Percentiles rank a stretch among this genome's conserved stretches.
Conservation (phyloP, 2,113 vertebrate genomes). For the Lathamus discolor region DNA sequence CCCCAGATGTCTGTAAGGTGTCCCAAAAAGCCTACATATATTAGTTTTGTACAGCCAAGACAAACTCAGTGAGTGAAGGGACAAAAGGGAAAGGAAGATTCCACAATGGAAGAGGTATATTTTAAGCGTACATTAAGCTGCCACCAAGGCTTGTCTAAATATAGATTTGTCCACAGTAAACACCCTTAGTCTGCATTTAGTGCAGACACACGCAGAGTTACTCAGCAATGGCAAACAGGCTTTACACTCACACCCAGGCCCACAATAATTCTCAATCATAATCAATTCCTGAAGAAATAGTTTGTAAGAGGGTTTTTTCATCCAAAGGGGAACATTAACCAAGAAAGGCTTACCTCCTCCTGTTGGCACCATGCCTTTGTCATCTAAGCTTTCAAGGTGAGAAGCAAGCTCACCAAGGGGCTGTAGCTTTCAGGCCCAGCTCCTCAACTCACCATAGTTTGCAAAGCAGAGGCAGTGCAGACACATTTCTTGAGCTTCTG, state of each 20-base stretch:
- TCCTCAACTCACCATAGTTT: background rate
- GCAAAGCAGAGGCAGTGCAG: background rate
- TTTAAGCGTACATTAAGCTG: slow-evolving; percentile 36
- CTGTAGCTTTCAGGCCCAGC: background rate
- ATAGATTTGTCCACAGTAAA: slow-evolving; percentile 41
- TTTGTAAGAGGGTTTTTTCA: background rate
- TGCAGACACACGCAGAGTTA: background rate
- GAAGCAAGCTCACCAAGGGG: background rate
- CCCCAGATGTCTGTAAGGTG: background rate
- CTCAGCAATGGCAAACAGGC: background rate
- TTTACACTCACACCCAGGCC: background rate
- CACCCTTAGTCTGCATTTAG: slow-evolving; percentile 29
- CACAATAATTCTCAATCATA: background rate
- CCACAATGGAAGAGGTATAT: background rate
- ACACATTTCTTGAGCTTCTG: background rate
- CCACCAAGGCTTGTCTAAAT: slow-evolving; percentile 19
- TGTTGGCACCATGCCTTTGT: background rate
- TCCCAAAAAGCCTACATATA: background rate
- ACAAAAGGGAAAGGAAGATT: slow-evolving; percentile 14
- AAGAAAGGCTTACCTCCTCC: background rate
- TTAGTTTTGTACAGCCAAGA: background rate
- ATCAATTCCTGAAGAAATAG: background rate
- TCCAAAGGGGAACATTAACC: background rate
- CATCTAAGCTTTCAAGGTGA: background rate
- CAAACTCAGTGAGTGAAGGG: background rate